These are phyloP conservation scores for Lissocephala sabroskyi DNA, from an alignment of 2,888 invertebrate genomes.

Conservation along the genomic window DNA sequence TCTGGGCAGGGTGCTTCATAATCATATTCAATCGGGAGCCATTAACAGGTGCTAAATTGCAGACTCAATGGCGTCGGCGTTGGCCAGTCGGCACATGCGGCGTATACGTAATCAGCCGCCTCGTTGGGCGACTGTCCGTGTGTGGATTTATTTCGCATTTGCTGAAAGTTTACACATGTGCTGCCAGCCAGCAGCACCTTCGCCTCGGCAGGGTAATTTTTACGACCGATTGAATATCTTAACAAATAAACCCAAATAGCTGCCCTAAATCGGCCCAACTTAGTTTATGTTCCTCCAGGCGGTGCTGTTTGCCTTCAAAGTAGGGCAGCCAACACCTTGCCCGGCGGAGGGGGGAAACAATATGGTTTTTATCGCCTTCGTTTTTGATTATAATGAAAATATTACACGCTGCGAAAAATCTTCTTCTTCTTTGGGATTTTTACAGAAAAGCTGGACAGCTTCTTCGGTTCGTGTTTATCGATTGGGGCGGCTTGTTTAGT, in stretches of 20 bases:
- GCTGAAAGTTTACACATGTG: slow-evolving; percentile 57
- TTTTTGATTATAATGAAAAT: slow-evolving; percentile 56
- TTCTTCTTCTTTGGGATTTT: background rate
- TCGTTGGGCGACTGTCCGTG: no score
- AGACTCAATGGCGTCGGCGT: no score
- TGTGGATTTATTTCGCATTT: no score
- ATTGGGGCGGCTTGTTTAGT: slow-evolving; percentile 33
- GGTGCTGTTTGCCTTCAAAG: slow-evolving; percentile 9
- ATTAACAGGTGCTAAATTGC: no score
- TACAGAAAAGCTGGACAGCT: no score
- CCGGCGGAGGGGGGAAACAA: slow-evolving; percentile 38
- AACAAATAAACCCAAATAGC: slow-evolving; percentile 54
- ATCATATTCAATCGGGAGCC: no score
- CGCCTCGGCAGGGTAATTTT: background rate
- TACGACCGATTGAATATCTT: slow-evolving; percentile 14
- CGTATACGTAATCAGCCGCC: slow-evolving; percentile 48
- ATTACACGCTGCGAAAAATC: slow-evolving; percentile 42
- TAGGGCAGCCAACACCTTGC: slow-evolving; percentile 53
- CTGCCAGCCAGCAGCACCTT: slow-evolving; percentile 30
- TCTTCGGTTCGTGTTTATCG: slow-evolving; percentile 40
- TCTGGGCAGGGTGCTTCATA: no score
- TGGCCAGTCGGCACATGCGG: slow-evolving; percentile 30
- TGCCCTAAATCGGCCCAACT: slow-evolving; percentile 47
- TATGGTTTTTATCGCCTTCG: slow-evolving; percentile 56
- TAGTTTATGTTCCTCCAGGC: background rate